Percentiles rank a stretch among this genome's conserved stretches.
These are phyloP conservation scores for Meloidogyne floridensis DNA, from an alignment of 1,140 invertebrate species.

Conservation along the genomic window DNA sequence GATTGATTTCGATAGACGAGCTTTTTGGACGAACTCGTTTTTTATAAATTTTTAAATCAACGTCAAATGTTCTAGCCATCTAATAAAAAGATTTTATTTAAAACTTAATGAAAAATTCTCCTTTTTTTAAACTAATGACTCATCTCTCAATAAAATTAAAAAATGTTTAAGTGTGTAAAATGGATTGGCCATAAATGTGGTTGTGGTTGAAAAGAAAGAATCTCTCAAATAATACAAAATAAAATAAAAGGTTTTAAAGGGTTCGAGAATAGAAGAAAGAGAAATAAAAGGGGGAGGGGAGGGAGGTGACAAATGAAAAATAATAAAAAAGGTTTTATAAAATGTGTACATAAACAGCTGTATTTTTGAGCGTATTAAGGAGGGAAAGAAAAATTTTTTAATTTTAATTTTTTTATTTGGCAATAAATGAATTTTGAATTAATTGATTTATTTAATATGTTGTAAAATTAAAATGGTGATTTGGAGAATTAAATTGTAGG, in stretches of 20 bases:
- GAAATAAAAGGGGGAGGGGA: too few species aligned
- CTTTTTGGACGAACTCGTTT: too few species aligned
- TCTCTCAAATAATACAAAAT: background rate
- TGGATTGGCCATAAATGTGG: background rate
- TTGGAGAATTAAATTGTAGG: too few species aligned
- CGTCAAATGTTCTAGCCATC: too few species aligned
- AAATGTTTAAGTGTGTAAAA: slow-evolving; percentile 6
- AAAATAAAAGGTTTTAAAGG: slow-evolving; percentile 5
- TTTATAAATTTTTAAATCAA: too few species aligned
- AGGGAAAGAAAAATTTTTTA: background rate
- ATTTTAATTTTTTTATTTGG: background rate
- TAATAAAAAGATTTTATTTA: too few species aligned
- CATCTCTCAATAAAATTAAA: background rate
- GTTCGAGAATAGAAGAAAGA: background rate
- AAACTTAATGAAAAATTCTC: background rate
- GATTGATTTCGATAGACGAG: too few species aligned
- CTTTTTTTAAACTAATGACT: background rate
- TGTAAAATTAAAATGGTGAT: too few species aligned
- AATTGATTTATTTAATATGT: background rate
- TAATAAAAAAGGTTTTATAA: background rate
- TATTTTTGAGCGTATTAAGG: background rate
- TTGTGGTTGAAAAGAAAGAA: background rate
- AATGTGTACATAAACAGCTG: background rate
- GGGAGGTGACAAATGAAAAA: background rate
- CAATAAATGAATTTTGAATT: background rate